Conservation (phyloP, 2,888 invertebrate genomes). For the Ectemnius continuus region DNA sequence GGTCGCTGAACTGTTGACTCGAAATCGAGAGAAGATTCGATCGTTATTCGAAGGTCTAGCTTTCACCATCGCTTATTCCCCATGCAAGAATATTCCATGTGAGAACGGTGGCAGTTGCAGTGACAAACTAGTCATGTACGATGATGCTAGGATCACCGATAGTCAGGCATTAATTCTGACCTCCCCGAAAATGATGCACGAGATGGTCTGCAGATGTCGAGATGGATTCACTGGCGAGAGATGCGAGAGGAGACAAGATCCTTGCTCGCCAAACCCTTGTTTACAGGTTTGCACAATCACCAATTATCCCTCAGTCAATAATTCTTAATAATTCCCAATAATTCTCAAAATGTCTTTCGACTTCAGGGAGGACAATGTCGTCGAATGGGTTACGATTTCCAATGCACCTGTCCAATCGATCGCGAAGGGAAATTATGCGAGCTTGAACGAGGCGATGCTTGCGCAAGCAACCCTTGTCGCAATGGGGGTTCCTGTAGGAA, state of each 20-base stretch:
- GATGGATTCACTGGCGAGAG: slow-evolving; percentile 90
- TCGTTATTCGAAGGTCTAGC: slow-evolving; percentile 82
- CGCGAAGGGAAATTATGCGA: slow-evolving; percentile 92
- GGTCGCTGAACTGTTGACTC: slow-evolving; percentile 83
- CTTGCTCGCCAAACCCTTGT: slow-evolving; percentile 94
- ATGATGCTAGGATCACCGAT: slow-evolving; percentile 87
- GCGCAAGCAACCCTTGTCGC: slow-evolving; percentile 91
- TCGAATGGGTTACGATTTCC: slow-evolving; percentile 90
- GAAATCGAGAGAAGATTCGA: slow-evolving; percentile 83
- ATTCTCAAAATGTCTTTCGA: background rate
- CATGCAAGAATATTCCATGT: slow-evolving; percentile 86
- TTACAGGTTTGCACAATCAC: slow-evolving; percentile 73
- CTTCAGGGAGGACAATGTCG: slow-evolving; percentile 89
- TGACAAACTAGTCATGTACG: slow-evolving; percentile 84
- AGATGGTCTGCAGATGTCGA: slow-evolving; percentile 88
- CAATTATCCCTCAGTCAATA: background rate
- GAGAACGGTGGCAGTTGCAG: slow-evolving; percentile 89
- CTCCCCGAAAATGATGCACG: slow-evolving; percentile 88
- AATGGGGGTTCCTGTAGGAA: slow-evolving; percentile 96
- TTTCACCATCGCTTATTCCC: slow-evolving; percentile 86
- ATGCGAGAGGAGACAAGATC: slow-evolving; percentile 93
- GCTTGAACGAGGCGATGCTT: slow-evolving; percentile 89
- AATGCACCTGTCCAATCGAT: slow-evolving; percentile 88
- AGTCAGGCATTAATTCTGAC: slow-evolving; percentile 90
- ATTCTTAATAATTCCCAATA: too few relatives aligned